Evolutionary conservation across 2,888 invertebrate species (phyloP), one percentile per base, ranked within the genome.

Genomic region (Phengaris arion): DNA sequence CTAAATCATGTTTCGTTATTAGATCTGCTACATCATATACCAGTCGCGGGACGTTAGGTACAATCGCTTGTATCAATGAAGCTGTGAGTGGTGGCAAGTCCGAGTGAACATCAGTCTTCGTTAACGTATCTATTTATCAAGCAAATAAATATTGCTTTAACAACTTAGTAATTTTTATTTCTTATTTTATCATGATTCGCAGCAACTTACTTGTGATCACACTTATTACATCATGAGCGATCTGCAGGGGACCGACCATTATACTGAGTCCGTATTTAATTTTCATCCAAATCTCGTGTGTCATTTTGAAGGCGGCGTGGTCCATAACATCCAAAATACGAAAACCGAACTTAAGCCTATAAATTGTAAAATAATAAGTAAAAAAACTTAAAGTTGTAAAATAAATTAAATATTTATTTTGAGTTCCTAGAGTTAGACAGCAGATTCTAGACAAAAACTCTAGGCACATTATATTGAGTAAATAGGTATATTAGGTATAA

Each of bases 301-400:
- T 83, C 52, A 93, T 74, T 75, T 84, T 81, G 75, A 94, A 93
- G 12, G 90, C 81, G 0, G 84, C 87, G 10, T 85, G 83, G 78
- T 93, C 92, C 75, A 91, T 59, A 0, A 92, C 76, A 75, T 94
- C 92, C 76, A 94, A 78, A 0, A 89, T 75, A 5, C 88, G 86
- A 54, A 92, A 82, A 0, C 83, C 82, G 4, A 91, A 77, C 75
- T 92, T 92, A 0, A 91, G 77, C 51, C 93, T 93, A 10, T 64
- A 68, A 79, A 74, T 57, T 57, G 13, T 22, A 59, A 35, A 13
- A 13, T 55, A 46, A 48, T 48, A 7, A 35, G 6, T 48, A 48
- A 48, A 7, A 8, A 48, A 48, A 46, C 46, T 46, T 4, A 46
- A 46, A 48, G 48, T 7, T 48, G 48, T 48, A 48, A 46, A 46